Evolutionary conservation across 1,140 invertebrate genomes (phyloP), one percentile per base, ranked within the genome.

Genomic region (Anastrepha ludens): DNA sequence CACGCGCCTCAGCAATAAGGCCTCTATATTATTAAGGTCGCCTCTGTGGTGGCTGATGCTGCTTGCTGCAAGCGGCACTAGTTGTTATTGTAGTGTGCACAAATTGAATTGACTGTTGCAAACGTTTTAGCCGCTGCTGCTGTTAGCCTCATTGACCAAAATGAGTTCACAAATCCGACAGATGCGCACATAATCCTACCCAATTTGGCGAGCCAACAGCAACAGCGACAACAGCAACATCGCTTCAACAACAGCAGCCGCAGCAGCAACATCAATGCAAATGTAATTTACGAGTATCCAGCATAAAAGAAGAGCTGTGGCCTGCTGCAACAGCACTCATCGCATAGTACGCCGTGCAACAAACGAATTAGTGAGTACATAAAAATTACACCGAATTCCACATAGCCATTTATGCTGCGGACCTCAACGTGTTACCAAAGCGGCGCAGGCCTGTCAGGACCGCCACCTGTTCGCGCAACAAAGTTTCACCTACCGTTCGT

Each of bases 161-260:
- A 87, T 87, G 87, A 87, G 87, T 87, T 87, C 87, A 87, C 87
- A 87, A 87, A 87, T 87, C 87, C 67, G 87, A 87, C 67, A 87
- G 65, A 87, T 87, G 67, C 70, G 67, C 87, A 44, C 67, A 78
- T 67, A 87, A 87, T 70, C 67, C 67, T 58, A 55, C 60, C 87
- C 87, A 78, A 78, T 67, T 87, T 87, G 87, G 87, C 50, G 85
- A 29, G 85, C 29, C 58, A 44, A 60, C 85, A 65, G 58, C 58
- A 44, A 60, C 85, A 65, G 17, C 85, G 58, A 20, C 74, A 55
- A 81, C 47, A 81, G 74, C 74, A 55, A 81, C 47, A 20, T 47
- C 17, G 74, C 47, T 55, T 58, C 13, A 81, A 81, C 41, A 50
- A 47, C n/a, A 20, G 74, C 74, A 81, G 17, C 4, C 7, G 47